Conservation (phyloP, 2,888 invertebrate genomes). For the Microdon myrmicae region DNA sequence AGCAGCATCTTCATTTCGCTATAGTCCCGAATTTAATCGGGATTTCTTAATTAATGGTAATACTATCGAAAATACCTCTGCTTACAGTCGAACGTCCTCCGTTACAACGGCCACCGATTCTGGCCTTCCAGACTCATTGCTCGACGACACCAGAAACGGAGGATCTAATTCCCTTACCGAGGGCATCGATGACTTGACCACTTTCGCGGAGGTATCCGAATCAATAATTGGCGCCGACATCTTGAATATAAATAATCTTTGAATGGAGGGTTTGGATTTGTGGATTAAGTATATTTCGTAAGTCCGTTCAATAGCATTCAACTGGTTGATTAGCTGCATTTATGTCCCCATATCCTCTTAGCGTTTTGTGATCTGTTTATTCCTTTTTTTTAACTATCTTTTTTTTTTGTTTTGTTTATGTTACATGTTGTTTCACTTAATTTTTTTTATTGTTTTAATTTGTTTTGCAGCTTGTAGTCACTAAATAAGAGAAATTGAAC, state of each 20-base stretch:
- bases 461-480: too few relatives aligned
- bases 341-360: too few relatives aligned
- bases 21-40: slow-evolving; percentile 67
- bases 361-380: too few relatives aligned
- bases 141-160: slow-evolving; percentile 32
- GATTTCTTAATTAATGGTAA: slow-evolving; percentile 75
- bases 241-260: slow-evolving; percentile 57
- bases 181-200: slow-evolving; percentile 38
- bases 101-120: slow-evolving; percentile 19
- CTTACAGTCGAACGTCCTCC: slow-evolving; percentile 47
- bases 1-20: slow-evolving; percentile 69
- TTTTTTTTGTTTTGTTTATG: too few relatives aligned
- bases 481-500: too few relatives aligned
- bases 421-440: too few relatives aligned
- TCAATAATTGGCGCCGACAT: slow-evolving; percentile 64
- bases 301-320: slow-evolving; percentile 26
- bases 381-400: too few relatives aligned
- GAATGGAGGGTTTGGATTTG: slow-evolving; percentile 49
- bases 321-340: too few relatives aligned
- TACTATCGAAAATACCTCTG: slow-evolving; percentile 67
- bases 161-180: slow-evolving; percentile 42
- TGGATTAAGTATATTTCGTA: slow-evolving; percentile 50
- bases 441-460: too few relatives aligned
- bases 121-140: slow-evolving; percentile 35
- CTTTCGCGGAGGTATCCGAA: slow-evolving; percentile 59